Conservation (phyloP, 1,140 invertebrate genomes). For the Diabrotica virgifera region DNA sequence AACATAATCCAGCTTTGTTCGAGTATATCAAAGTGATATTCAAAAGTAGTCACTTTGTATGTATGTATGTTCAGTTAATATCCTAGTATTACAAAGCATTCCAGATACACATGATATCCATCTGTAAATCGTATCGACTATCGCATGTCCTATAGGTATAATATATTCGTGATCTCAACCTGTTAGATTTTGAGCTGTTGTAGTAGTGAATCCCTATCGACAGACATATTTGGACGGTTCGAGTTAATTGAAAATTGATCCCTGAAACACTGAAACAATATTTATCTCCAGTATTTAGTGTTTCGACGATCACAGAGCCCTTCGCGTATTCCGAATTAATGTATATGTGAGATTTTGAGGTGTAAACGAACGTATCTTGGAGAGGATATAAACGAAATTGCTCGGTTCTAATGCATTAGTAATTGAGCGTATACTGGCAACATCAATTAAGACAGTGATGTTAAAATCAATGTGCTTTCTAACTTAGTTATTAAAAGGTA, state of each 20-base stretch:
- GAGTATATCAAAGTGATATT: too few species aligned
- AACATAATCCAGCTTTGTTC: too few species aligned
- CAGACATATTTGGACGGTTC: neutral
- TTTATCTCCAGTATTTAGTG: neutral
- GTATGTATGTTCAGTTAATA: neutral
- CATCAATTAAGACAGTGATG: too few species aligned
- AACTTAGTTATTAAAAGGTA: too few species aligned
- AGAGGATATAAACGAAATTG: neutral
- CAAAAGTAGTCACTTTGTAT: too few species aligned
- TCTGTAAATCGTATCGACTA: neutral
- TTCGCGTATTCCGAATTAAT: neutral
- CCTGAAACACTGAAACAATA: conserved; percentile 2
- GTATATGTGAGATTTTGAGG: neutral
- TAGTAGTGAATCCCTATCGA: neutral
- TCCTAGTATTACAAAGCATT: neutral
- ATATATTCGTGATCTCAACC: neutral
- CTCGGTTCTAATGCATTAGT: too few species aligned
- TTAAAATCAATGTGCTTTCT: too few species aligned
- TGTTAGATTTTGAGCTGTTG: neutral
- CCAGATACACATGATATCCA: neutral
- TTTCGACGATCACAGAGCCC: neutral
- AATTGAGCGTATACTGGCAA: too few species aligned
- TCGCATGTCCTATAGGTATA: neutral
- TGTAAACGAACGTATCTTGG: neutral
- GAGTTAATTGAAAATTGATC: neutral